Conservation (phyloP, 1,140 invertebrate species). For the Frieseomelitta varia region DNA sequence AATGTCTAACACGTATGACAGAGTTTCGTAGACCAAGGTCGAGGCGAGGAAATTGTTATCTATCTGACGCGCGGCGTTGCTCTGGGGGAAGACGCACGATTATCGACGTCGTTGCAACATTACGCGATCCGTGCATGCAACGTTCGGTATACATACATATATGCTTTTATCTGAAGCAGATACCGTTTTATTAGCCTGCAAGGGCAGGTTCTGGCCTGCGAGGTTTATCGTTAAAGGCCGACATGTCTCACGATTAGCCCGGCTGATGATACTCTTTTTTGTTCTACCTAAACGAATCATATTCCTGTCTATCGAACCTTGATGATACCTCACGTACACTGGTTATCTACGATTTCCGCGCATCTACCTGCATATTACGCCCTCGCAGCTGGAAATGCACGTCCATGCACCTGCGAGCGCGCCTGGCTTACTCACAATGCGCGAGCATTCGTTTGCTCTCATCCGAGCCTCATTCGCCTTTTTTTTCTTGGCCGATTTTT, state of each 20-base stretch:
- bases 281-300: conserved; percentile 44
- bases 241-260: conserved; percentile 46
- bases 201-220: conserved; percentile 11
- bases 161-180: conserved; percentile 8
- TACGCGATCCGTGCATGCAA: not conserved
- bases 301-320: conserved; percentile 51
- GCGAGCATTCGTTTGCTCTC: conserved; percentile 6
- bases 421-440: conserved; percentile 36
- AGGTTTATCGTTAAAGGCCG: conserved; percentile 26
- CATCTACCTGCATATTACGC: conserved; percentile 59
- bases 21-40: not conserved
- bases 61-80: not conserved
- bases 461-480: too few relatives aligned
- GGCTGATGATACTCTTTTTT: conserved; percentile 51
- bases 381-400: conserved; percentile 48
- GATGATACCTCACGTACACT: conserved; percentile 55
- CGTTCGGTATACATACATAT: too few relatives aligned
- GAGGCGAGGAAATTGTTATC: not conserved
- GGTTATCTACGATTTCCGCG: conserved; percentile 58
- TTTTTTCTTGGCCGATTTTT: not conserved
- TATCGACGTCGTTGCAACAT: not conserved
- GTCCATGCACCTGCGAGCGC: conserved; percentile 46
- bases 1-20: too few relatives aligned
- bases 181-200: conserved; percentile 20
- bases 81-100: not conserved